These are phyloP conservation scores for Luscinia luscinia DNA, from an alignment of 2,797 vertebrate genomes.

Conservation along the genomic window DNA sequence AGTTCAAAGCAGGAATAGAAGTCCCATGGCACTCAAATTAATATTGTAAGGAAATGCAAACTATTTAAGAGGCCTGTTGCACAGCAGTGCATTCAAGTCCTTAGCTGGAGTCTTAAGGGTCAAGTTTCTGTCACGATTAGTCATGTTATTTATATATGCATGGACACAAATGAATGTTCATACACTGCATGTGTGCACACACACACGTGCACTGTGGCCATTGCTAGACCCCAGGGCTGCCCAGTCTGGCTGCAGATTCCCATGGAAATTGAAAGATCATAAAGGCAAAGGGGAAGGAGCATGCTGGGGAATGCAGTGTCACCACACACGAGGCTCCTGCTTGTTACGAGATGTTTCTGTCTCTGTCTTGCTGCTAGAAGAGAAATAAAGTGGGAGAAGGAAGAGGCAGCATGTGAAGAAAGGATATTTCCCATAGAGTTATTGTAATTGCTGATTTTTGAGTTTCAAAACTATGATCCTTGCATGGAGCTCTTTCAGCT, in stretches of 20 bases:
- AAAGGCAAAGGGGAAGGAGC: not conserved
- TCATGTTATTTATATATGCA: not conserved
- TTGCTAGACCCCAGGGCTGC: not conserved
- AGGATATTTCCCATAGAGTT: not conserved
- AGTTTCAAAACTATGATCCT: not conserved
- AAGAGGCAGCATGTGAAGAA: not conserved
- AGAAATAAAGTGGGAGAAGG: not conserved
- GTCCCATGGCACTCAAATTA: conserved; percentile 14
- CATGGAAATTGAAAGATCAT: not conserved
- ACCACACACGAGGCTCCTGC: accelerated
- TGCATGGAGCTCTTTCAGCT: not conserved
- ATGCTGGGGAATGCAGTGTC: not conserved
- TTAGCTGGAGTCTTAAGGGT: not conserved
- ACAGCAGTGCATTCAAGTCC: not conserved
- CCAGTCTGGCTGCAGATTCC: not conserved
- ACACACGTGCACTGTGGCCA: not conserved
- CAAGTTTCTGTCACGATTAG: not conserved
- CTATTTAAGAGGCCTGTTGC: not conserved
- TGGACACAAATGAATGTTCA: not conserved
- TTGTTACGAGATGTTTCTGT: not conserved
- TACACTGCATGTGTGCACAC: not conserved
- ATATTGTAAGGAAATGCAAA: conserved; percentile 41
- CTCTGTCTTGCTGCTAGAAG: not conserved
- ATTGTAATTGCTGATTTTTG: not conserved
- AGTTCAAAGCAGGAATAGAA: not conserved